Evolutionary conservation across 2,888 invertebrate species (phyloP).

Genomic region (Pristionchus japonicus): DNA sequence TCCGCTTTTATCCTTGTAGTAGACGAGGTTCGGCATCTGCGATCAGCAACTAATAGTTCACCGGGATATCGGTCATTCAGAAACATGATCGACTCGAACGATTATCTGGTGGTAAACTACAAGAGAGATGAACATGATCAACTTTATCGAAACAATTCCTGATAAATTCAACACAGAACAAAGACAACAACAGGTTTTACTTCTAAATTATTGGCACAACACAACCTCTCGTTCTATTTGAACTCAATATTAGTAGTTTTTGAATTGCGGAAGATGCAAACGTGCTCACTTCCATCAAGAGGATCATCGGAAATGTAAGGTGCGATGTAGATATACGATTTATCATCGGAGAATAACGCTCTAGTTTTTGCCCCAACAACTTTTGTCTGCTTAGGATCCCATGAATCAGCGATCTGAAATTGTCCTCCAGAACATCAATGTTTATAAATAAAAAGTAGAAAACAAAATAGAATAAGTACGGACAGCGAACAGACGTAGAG

Average conservation of each 20-base stretch:
- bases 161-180: neutral
- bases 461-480: too few species aligned
- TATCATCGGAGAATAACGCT: neutral
- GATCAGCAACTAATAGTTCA: too few species aligned
- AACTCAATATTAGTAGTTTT: neutral
- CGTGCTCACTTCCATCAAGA: conserved; percentile 1
- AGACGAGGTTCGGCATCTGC: conserved; percentile 10
- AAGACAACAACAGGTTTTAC: too few species aligned
- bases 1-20: neutral
- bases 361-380: neutral
- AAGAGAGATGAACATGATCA: neutral
- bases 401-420: too few species aligned
- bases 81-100: neutral
- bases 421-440: too few species aligned
- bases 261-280: neutral
- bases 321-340: neutral
- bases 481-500: too few species aligned
- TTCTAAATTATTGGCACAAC: too few species aligned
- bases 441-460: too few species aligned
- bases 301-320: neutral
- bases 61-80: too few species aligned
- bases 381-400: too few species aligned
- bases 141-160: neutral
- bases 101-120: neutral
- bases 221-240: too few species aligned